These are phyloP conservation scores for Petrosia ficiformis DNA, from an alignment of 37 sponge, comb jelly and placozoan species.

Conservation along the genomic window DNA sequence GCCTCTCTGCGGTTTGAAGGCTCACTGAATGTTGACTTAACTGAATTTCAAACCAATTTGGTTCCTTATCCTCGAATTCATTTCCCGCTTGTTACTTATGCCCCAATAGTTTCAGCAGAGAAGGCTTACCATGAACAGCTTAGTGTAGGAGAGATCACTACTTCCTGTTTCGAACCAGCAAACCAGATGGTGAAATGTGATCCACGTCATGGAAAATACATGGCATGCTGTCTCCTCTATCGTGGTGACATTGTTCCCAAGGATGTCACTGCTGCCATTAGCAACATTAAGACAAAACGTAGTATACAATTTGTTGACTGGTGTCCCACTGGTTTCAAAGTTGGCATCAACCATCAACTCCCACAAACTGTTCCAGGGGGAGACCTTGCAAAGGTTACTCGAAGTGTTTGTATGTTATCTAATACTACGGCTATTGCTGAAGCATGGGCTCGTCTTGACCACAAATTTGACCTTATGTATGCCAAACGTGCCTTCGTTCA, in stretches of 20 bases:
- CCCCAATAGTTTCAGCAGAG: slow-evolving; percentile 97
- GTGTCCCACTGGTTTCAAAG: slow-evolving; percentile 99
- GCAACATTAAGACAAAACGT: slow-evolving; percentile 95
- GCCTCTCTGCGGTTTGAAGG: slow-evolving; percentile 98
- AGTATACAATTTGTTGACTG: slow-evolving; percentile 98
- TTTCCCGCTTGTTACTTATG: slow-evolving; percentile 97
- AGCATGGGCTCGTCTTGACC: slow-evolving; percentile 97
- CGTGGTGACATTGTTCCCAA: slow-evolving; percentile 97
- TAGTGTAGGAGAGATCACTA: slow-evolving; percentile 86
- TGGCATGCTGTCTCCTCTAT: slow-evolving; percentile 97
- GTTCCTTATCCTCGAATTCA: slow-evolving; percentile 99
- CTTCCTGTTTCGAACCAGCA: slow-evolving; percentile 93
- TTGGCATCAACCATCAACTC: slow-evolving; percentile 99
- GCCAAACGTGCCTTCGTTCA: slow-evolving; percentile 98
- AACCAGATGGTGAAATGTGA: slow-evolving; percentile 99
- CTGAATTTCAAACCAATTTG: slow-evolving; percentile 99
- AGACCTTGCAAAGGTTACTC: slow-evolving; percentile 95
- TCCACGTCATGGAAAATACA: slow-evolving; percentile 97
- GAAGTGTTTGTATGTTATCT: slow-evolving; percentile 94
- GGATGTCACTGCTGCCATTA: slow-evolving; percentile 96
- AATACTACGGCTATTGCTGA: slow-evolving; percentile 99
- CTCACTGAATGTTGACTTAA: slow-evolving; percentile 95
- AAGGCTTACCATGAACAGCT: slow-evolving; percentile 97
- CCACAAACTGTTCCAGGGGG: slow-evolving; percentile 92
- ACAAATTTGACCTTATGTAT: slow-evolving; percentile 99